Evolutionary conservation across 2,888 invertebrate species (phyloP).

Genomic region (Rhabditoides inermis): DNA sequence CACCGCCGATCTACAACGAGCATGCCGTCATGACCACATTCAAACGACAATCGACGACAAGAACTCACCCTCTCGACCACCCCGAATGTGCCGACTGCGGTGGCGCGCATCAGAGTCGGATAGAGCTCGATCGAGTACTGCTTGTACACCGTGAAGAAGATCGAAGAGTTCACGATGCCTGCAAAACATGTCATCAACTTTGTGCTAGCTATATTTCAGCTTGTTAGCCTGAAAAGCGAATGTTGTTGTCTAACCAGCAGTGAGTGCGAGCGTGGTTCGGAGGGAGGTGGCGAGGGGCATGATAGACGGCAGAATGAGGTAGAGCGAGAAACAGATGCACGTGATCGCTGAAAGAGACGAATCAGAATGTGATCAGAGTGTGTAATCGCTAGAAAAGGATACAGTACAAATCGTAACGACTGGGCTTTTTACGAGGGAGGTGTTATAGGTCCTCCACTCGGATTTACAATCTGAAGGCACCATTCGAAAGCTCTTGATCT

Average conservation of each 20-base stretch:
- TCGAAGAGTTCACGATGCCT: constrained; percentile 24
- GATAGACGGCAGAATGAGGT: constrained; percentile 7
- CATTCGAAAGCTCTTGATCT: too few species aligned
- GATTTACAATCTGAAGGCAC: too few species aligned
- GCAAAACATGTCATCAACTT: too few species aligned
- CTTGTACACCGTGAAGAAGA: constrained; percentile 33
- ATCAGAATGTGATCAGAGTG: too few species aligned
- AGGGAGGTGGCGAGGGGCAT: neutral
- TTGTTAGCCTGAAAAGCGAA: neutral
- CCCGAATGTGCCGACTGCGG: constrained; percentile 14
- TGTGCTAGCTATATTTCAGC: constrained; percentile 7
- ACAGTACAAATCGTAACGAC: too few species aligned
- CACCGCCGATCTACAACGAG: constrained; percentile 19
- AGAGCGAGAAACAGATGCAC: constrained; percentile 14
- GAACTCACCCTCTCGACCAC: constrained; percentile 9
- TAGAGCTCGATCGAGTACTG: constrained; percentile 35
- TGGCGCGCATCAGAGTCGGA: constrained; percentile 28
- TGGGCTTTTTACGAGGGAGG: too few species aligned
- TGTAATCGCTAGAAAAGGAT: too few species aligned
- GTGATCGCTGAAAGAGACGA: constrained; percentile 14
- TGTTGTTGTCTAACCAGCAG: neutral
- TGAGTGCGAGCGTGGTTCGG: neutral
- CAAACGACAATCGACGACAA: constrained; percentile 9
- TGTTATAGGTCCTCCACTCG: too few species aligned
- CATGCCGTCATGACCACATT: constrained; percentile 18